phyloP scores from a whole-genome alignment of 2,113 vertebrate species.

The Brevimyrus niger region DNA sequence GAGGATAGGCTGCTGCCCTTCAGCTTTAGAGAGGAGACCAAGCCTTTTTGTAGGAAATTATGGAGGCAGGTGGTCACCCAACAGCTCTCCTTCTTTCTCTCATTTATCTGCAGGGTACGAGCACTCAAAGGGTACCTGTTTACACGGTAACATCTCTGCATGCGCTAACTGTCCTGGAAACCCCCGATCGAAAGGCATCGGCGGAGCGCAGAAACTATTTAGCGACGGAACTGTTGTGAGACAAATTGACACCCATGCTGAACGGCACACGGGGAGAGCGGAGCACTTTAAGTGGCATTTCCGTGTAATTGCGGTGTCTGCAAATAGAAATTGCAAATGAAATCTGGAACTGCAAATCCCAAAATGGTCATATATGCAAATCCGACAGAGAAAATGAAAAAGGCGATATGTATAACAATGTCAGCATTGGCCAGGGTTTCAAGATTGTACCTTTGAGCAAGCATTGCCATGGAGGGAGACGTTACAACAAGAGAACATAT shows the following conservation, averaged over 20 bases:
- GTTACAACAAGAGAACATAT: neutral
- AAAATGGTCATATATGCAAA: slow-evolving; percentile 13
- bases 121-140: slow-evolving; percentile 5
- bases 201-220: neutral
- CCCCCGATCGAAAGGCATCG: neutral
- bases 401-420: neutral
- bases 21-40: neutral
- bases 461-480: neutral
- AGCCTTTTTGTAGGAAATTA: neutral
- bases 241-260: slow-evolving; percentile 17
- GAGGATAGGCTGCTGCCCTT: neutral
- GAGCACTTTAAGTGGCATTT: slow-evolving; percentile 14
- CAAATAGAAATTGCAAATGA: slow-evolving; percentile 14
- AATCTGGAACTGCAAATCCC: slow-evolving; percentile 16
- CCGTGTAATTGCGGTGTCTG: neutral
- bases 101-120: neutral
- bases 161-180: slow-evolving; percentile 2
- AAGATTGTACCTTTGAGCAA: neutral
- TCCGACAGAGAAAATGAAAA: neutral
- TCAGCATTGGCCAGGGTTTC: neutral
- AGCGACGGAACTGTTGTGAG: neutral
- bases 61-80: slow-evolving; percentile 3
- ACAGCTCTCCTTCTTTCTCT: neutral
- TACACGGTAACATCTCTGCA: neutral
- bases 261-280: neutral